Percentiles rank a stretch among this genome's conserved stretches.
phyloP scores from a whole-genome alignment of 2,797 vertebrate genomes.

The Typhlichthys subterraneus region DNA sequence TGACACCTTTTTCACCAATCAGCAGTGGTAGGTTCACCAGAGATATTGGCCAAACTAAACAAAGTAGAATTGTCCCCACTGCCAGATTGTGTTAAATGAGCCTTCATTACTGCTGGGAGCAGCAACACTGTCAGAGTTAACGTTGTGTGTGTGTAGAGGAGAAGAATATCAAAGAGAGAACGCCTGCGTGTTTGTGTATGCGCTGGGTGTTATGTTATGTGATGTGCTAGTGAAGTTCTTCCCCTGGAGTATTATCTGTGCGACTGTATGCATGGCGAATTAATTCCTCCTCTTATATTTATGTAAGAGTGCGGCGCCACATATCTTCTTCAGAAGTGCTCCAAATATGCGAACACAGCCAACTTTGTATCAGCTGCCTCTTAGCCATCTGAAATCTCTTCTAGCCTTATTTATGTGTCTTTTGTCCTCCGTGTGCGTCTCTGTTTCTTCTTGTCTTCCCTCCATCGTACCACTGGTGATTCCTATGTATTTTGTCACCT shows the following conservation, averaged over 20 bases:
- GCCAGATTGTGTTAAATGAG: constrained; percentile 60
- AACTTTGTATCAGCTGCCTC: constrained; percentile 18
- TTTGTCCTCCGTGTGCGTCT: constrained; percentile 24
- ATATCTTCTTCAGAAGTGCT: constrained; percentile 4
- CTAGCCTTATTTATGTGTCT: constrained; percentile 9
- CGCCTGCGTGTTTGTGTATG: constrained; percentile 10
- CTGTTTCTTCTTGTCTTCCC: constrained; percentile 26
- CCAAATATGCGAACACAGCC: constrained; percentile 14
- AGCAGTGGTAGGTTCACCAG: too few relatives aligned
- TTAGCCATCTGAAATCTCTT: constrained; percentile 28
- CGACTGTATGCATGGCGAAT: constrained; percentile 7
- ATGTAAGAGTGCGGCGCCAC: constrained; percentile 1
- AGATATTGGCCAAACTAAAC: neutral
- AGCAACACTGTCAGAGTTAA: constrained; percentile 47
- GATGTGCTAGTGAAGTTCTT: constrained; percentile 3
- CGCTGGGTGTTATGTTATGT: constrained; percentile 8
- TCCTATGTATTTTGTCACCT: constrained; percentile 69
- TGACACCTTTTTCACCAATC: too few relatives aligned
- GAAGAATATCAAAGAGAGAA: neutral
- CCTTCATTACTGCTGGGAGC: constrained; percentile 66
- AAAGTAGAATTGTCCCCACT: constrained; percentile 57
- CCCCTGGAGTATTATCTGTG: neutral
- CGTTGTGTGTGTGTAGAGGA: constrained; percentile 9
- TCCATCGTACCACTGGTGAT: constrained; percentile 41
- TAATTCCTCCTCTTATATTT: neutral